Conservation (phyloP, 2,888 invertebrate species). For the Andrena bucephala region DNA sequence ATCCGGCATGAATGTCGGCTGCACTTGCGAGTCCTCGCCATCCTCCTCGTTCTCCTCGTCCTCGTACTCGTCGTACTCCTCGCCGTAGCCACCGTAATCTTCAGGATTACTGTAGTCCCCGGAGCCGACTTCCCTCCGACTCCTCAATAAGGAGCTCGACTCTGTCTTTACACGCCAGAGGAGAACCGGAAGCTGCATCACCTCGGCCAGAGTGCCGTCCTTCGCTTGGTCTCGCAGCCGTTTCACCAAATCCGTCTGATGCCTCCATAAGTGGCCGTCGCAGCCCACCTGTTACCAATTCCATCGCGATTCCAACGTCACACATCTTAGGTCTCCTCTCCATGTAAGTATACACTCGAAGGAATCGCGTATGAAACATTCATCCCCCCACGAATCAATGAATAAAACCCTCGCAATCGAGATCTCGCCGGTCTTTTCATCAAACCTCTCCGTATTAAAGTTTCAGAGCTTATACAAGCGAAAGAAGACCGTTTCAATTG, state of each 20-base stretch:
- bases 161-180: conserved; percentile 89
- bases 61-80: conserved; percentile 82
- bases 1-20: conserved; percentile 66
- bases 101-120: conserved; percentile 80
- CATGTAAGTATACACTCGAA: too few relatives aligned
- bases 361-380: too few relatives aligned
- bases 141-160: conserved; percentile 73
- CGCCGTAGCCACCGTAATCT: conserved; percentile 79
- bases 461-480: too few relatives aligned
- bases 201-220: conserved; percentile 90
- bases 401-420: too few relatives aligned
- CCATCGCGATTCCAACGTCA: too few relatives aligned
- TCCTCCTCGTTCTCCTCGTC: conserved; percentile 79
- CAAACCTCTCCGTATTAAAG: too few relatives aligned
- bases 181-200: conserved; percentile 89
- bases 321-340: background rate
- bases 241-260: conserved; percentile 89
- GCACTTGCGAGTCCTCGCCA: conserved; percentile 79
- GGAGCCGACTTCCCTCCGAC: conserved; percentile 81
- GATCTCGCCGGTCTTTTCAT: too few relatives aligned
- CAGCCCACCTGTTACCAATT: conserved; percentile 89
- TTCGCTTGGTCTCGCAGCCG: conserved; percentile 89
- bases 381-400: too few relatives aligned
- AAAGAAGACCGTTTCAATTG: background rate
- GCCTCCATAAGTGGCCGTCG: conserved; percentile 89